phyloP scores from a whole-genome alignment of 2,797 vertebrate species.

The Hylomyscus alleni region DNA sequence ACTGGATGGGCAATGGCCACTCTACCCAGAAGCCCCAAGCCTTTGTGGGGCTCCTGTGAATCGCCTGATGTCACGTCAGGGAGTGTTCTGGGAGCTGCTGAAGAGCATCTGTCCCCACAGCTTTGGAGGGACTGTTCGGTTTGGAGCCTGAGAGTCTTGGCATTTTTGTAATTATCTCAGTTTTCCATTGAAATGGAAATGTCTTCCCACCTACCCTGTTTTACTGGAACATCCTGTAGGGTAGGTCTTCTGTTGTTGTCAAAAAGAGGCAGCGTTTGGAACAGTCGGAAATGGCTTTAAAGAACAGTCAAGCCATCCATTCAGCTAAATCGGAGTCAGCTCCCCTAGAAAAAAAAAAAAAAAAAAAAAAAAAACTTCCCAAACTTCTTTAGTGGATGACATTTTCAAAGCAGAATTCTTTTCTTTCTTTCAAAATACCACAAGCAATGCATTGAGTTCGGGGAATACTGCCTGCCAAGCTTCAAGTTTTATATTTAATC shows the following conservation, averaged over 20 bases:
- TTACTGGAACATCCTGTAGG: slow-evolving; percentile 55
- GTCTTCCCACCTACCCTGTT: slow-evolving; percentile 63
- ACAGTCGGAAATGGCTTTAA: slow-evolving; percentile 78
- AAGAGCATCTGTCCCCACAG: not conserved
- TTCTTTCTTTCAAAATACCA: slow-evolving; percentile 84
- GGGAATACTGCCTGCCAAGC: slow-evolving; percentile 84
- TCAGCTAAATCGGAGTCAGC: slow-evolving; percentile 82
- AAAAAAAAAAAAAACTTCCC: slow-evolving; percentile 75
- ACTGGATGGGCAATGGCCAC: not conserved
- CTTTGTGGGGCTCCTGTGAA: not conserved
- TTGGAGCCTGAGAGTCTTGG: not conserved
- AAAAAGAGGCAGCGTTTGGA: slow-evolving; percentile 66
- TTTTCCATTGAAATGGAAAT: slow-evolving; percentile 76
- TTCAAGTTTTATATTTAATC: slow-evolving; percentile 84
- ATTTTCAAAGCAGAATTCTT: slow-evolving; percentile 85
- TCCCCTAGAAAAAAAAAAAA: slow-evolving; percentile 79
- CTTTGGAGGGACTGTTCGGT: slow-evolving; percentile 36
- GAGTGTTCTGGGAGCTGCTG: not conserved
- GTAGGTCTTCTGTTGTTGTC: slow-evolving; percentile 65
- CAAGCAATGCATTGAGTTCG: slow-evolving; percentile 83
- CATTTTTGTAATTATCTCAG: slow-evolving; percentile 73
- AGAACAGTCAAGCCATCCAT: slow-evolving; percentile 77
- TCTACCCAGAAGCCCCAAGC: not conserved
- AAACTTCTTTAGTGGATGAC: slow-evolving; percentile 81
- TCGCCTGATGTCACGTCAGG: not conserved